phyloP scores from a whole-genome alignment of 2,113 vertebrate genomes.

The Sinocyclocheilus anshuiensis region DNA sequence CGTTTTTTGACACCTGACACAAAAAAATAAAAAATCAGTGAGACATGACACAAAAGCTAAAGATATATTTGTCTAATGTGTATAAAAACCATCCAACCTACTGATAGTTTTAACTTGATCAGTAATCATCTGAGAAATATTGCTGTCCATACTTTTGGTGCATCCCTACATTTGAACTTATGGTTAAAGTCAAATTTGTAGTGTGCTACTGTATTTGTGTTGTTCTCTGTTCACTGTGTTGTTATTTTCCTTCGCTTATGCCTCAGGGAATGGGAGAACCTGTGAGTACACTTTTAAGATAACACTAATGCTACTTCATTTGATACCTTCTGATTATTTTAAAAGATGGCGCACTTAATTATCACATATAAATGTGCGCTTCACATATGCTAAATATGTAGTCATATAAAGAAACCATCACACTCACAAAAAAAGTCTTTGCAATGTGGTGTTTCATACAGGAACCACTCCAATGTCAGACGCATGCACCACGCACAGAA shows the following conservation, averaged over 20 bases:
- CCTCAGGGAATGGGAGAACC: slow-evolving; percentile 94
- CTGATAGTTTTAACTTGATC: not conserved
- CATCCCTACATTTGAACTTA: not conserved
- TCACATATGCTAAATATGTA: not conserved
- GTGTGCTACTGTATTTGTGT: slow-evolving; percentile 1
- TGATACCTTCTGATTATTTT: not conserved
- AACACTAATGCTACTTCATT: slow-evolving; percentile 9
- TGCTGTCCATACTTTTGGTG: no score
- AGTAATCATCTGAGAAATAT: not conserved
- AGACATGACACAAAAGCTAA: not conserved
- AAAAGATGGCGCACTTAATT: not conserved
- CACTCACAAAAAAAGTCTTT: not conserved
- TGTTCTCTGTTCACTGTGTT: slow-evolving; percentile 38
- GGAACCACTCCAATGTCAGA: slow-evolving; percentile 90
- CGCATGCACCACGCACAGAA: slow-evolving; percentile 96
- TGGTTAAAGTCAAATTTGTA: not conserved
- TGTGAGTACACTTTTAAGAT: slow-evolving; percentile 82
- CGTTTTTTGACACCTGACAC: not conserved
- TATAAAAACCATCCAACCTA: no score
- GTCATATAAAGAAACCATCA: not conserved
- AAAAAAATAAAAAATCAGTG: not conserved
- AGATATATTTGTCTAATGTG: not conserved
- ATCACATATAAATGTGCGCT: not conserved
- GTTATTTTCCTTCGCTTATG: slow-evolving; percentile 58
- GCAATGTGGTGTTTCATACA: slow-evolving; percentile 58